phyloP scores from a whole-genome alignment of 2,113 vertebrate species.

The Amphiprion percula region DNA sequence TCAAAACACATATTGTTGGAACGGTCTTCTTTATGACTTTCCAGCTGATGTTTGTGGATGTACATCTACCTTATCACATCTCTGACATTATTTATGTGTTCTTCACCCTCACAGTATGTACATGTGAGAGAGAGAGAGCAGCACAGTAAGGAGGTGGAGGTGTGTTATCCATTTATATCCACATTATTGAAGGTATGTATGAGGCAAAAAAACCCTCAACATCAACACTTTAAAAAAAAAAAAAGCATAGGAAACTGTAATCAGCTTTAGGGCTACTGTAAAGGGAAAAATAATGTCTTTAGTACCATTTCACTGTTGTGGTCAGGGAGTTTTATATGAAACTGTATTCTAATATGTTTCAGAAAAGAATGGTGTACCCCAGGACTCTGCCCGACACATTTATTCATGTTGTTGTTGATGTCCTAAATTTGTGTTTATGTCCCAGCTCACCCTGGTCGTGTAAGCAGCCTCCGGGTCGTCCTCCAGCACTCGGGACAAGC shows the following conservation, averaged over 20 bases:
- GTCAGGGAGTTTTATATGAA: neutral
- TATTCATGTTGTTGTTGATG: slow-evolving; percentile 1
- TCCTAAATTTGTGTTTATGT: neutral
- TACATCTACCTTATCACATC: slow-evolving; percentile 52
- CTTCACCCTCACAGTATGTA: neutral
- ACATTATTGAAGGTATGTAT: neutral
- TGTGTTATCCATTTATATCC: neutral
- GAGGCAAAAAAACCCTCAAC: neutral
- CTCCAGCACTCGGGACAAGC: slow-evolving; percentile 95
- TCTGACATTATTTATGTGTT: slow-evolving; percentile 49
- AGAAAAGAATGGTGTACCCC: neutral
- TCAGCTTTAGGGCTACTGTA: neutral
- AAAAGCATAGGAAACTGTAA: too few species aligned
- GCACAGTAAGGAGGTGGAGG: neutral
- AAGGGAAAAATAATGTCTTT: neutral
- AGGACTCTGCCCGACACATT: neutral
- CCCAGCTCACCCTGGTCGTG: slow-evolving; percentile 88
- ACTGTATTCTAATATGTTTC: neutral
- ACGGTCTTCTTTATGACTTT: slow-evolving; percentile 15
- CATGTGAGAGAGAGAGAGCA: neutral
- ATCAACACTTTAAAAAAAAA: neutral
- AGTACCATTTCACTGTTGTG: too few species aligned
- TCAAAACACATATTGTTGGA: neutral
- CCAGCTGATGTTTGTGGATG: slow-evolving; percentile 41
- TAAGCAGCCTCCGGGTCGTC: slow-evolving; percentile 97